phyloP scores from a whole-genome alignment of 2,113 vertebrate genomes.

The Semicossyphus pulcher region DNA sequence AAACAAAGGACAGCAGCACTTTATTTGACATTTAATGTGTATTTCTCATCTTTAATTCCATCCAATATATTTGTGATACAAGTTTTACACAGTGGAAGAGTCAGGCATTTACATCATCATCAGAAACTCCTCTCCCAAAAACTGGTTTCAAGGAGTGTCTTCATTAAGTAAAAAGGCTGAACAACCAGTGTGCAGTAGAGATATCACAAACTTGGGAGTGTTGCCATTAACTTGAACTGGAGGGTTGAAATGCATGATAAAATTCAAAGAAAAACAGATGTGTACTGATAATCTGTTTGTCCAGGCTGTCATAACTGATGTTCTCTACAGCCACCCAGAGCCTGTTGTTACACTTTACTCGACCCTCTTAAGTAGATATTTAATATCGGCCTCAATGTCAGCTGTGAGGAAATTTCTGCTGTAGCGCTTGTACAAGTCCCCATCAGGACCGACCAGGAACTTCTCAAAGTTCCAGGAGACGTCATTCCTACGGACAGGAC shows the following conservation, averaged over 20 bases:
- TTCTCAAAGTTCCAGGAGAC: slow-evolving; percentile 96
- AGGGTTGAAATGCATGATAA: slow-evolving; percentile 11
- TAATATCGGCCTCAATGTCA: slow-evolving; percentile 90
- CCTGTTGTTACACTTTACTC: slow-evolving; percentile 49
- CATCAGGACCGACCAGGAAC: slow-evolving; percentile 88
- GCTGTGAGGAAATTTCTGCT: slow-evolving; percentile 89
- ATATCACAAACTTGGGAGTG: slow-evolving; percentile 16
- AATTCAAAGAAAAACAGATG: background rate
- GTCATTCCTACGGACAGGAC: slow-evolving; percentile 89
- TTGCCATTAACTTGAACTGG: background rate
- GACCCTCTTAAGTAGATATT: slow-evolving; percentile 80
- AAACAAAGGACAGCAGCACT: background rate
- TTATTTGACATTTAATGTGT: slow-evolving; percentile 17
- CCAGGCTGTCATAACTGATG: background rate
- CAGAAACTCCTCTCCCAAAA: slow-evolving; percentile 70
- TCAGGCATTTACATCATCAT: slow-evolving; percentile 76
- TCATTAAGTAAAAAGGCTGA: slow-evolving; percentile 80
- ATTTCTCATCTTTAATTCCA: background rate
- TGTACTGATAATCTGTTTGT: slow-evolving; percentile 15
- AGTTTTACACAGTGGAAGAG: slow-evolving; percentile 32
- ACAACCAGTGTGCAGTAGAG: slow-evolving; percentile 40
- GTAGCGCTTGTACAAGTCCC: slow-evolving; percentile 90
- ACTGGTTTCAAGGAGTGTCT: slow-evolving; percentile 70
- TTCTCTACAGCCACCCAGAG: background rate
- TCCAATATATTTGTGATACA: slow-evolving; percentile 8